Evolutionary conservation across 2,113 vertebrate species (phyloP), one percentile per base, ranked within the genome.

Genomic region (Aphyosemion australe): DNA sequence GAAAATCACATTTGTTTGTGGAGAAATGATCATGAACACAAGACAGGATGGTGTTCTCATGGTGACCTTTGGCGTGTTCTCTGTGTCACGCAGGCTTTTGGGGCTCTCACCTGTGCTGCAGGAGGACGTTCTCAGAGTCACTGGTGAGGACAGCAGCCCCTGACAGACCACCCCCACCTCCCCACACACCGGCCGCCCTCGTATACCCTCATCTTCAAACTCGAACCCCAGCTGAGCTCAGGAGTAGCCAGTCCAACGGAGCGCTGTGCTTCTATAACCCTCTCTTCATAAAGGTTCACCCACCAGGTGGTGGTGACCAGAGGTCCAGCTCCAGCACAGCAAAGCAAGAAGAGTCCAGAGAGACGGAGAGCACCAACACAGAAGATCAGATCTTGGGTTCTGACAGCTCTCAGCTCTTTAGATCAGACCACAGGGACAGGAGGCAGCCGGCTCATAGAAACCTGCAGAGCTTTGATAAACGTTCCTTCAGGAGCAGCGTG

Each of bases 231-330:
- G 94, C 94, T 0, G 93, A 97, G 88, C 90, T 98, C 72, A 94
- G 96, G 83, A 94, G 94, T 83, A 93, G 93, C 90, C 95, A 95
- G 90, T 92, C 93, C 83, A 96, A 95, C 19, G 94, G 94, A 74
- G 97, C 97, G 0, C 90, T 99, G 83, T 96, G 95, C 86, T 99
- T 99, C 82, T 94, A 97, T 87, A 98, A 99, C 88, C 96, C 97
- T 10, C 94, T 99, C 51, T 99, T 99, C 87, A 84, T 95, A 45
- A 94, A 95, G 92, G 93, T 95, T 60, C 95, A 97, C 84, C 94
- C 92, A 72, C 84, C 91, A 74, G 92, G 93, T 66, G 69, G 87
- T 67, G 67, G 85, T 20, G 84, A 85, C 61, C 78, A 82, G 54
- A 84, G 87, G 61, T 73, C 89, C 66, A 1, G 69, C 81, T 69